A percentile compares a stretch with the other conserved stretches of the same genome.
phyloP scores from a whole-genome alignment of 2,888 invertebrate genomes.

The Hypselothyrea guttata region DNA sequence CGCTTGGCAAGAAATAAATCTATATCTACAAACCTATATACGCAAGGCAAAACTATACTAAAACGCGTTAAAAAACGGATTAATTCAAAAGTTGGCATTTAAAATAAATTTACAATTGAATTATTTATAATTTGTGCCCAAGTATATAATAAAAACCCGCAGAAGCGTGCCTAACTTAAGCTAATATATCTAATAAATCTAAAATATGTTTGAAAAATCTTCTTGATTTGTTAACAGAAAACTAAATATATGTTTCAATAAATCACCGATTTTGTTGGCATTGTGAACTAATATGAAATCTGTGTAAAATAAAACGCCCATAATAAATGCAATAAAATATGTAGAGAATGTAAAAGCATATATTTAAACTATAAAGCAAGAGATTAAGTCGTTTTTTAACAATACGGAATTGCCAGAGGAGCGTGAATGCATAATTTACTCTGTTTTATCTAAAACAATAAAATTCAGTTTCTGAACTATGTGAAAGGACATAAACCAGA shows the following conservation, averaged over 20 bases:
- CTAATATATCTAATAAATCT: too few species aligned
- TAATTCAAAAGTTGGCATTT: not conserved
- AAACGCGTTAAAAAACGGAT: constrained; percentile 24
- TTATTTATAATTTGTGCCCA: too few species aligned
- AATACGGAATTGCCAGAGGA: not conserved
- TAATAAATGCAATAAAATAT: not conserved
- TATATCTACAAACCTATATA: constrained; percentile 14
- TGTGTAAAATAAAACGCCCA: too few species aligned
- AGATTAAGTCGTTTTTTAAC: constrained; percentile 6
- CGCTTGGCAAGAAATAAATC: constrained; percentile 50
- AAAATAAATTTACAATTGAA: not conserved
- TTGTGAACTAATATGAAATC: not conserved
- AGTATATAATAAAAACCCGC: too few species aligned
- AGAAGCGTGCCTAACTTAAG: too few species aligned
- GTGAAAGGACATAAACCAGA: constrained; percentile 34
- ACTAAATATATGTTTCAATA: not conserved
- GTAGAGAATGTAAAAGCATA: not conserved
- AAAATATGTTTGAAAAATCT: too few species aligned
- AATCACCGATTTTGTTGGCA: too few species aligned
- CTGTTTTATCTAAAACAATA: constrained; percentile 12
- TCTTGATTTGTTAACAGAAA: too few species aligned
- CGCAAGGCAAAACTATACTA: constrained; percentile 28
- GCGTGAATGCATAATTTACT: constrained; percentile 22
- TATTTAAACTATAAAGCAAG: constrained; percentile 1
- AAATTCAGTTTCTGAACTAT: constrained; percentile 11